Conservation (phyloP, 2,113 vertebrate species). For the Xiphophorus maculatus region DNA sequence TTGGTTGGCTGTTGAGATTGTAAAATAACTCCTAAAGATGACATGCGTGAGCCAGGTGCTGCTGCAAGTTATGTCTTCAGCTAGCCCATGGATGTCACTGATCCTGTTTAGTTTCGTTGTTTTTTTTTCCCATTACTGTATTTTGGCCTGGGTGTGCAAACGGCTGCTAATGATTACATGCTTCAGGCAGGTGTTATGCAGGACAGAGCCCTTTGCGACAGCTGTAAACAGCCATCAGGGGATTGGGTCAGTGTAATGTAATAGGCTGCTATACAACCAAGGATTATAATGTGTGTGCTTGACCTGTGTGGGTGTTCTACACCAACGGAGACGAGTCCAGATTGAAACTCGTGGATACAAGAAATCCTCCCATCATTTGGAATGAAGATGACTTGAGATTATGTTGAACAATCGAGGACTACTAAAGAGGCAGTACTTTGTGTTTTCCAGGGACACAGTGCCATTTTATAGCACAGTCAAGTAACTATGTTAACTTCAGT, state of each 20-base stretch:
- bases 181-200: conserved; percentile 63
- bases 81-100: conserved; percentile 16
- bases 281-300: conserved; percentile 24
- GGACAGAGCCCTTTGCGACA: conserved; percentile 51
- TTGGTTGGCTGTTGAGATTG: conserved; percentile 29
- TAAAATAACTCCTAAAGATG: conserved; percentile 61
- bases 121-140: conserved; percentile 10
- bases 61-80: conserved; percentile 29
- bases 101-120: not conserved
- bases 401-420: not conserved
- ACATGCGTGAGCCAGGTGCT: conserved; percentile 63
- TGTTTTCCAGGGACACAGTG: too few species aligned
- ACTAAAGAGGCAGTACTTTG: too few species aligned
- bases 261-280: conserved; percentile 33
- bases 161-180: conserved; percentile 68
- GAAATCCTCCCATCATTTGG: conserved; percentile 27
- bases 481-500: too few species aligned
- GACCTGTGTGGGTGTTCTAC: conserved; percentile 5
- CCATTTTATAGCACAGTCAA: too few species aligned
- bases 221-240: conserved; percentile 72
- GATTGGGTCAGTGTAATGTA: conserved; percentile 45
- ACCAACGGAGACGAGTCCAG: conserved; percentile 19
- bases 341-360: too few species aligned
- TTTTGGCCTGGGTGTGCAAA: conserved; percentile 35
- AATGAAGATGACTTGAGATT: not conserved